Base-by-base conservation (phyloP, 2,888 invertebrate genomes). In the Bellardia bayeri region DNA sequence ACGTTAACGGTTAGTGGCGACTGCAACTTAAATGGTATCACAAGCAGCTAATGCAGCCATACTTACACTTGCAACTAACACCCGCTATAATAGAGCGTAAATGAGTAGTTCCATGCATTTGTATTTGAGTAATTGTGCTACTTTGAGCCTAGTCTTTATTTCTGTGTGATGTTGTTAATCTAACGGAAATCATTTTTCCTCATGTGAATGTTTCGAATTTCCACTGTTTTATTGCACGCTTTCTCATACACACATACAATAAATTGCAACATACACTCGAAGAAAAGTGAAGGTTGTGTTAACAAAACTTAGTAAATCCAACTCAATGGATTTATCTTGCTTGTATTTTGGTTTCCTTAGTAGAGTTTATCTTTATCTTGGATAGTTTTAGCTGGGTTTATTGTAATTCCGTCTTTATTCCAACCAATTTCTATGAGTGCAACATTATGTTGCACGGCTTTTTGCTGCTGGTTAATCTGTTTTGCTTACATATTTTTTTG, bases 101-200 rank as follows among this genome's bases (percentile, higher is more conserved):
- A 85, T 40, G 23, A 16, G 56, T 33, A 23, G 11, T 78, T 75
- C 51, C 85, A 78, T 56, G 61, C 51, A 30, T 66, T 16, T 66
- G 45, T 45, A 40, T 40, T 49, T 7, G 30, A 45, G 23, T 69
- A 37, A 33, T 51, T 51, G 51, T 49, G 11, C 14, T 69, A 45
- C 13, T 9, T 16, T 68, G 11, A 78, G 30, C 9, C 51, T 58
- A 30, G 23, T 69, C 68, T 8, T 30, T 49, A 51, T 82, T 72
- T 23, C 72, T 81, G 45, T 63, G 72, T 33, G 56, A 78, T 78
- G 80, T 74, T 78, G 83, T 78, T 81, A 66, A 84, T 66, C 64
- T 78, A 87, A 81, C 87, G 87, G 87, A 87, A 87, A 84, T 81
- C 8, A 76, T 49, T 87, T 81, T 84, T 87, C 68, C 76, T 81